Conservation (phyloP, 2,113 vertebrate genomes). For the Ia io region DNA sequence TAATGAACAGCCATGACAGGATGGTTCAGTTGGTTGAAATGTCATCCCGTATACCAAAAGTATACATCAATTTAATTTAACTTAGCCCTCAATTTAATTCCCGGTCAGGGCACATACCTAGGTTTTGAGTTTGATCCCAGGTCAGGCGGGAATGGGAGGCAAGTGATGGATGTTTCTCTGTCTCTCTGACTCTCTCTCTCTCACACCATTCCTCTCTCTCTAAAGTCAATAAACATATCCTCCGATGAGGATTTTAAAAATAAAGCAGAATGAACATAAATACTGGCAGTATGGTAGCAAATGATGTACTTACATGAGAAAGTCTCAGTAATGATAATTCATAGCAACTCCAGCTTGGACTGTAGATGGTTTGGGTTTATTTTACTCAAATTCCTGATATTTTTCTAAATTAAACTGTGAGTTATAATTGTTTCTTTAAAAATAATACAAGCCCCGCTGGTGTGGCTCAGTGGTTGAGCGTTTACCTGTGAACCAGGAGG, state of each 20-base stretch:
- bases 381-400: conserved; percentile 4
- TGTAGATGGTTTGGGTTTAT: conserved; percentile 9
- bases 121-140: too few species aligned
- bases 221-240: neutral
- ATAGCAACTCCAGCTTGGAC: neutral
- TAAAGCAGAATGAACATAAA: neutral
- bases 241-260: neutral
- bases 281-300: neutral
- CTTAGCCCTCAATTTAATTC: too few species aligned
- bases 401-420: conserved; percentile 26
- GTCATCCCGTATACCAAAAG: too few species aligned
- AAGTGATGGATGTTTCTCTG: too few species aligned
- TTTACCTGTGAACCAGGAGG: too few species aligned
- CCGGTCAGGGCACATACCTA: too few species aligned
- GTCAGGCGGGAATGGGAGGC: too few species aligned
- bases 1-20: too few species aligned
- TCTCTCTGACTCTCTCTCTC: too few species aligned
- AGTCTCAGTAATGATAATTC: neutral
- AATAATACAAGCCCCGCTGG: neutral
- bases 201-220: neutral
- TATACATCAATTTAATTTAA: too few species aligned
- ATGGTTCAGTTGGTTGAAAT: too few species aligned
- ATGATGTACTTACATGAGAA: neutral
- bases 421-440: conserved; percentile 7
- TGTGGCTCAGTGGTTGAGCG: too few species aligned